Conservation (phyloP, 2,113 vertebrate genomes). For the Sporophila hypoxantha region DNA sequence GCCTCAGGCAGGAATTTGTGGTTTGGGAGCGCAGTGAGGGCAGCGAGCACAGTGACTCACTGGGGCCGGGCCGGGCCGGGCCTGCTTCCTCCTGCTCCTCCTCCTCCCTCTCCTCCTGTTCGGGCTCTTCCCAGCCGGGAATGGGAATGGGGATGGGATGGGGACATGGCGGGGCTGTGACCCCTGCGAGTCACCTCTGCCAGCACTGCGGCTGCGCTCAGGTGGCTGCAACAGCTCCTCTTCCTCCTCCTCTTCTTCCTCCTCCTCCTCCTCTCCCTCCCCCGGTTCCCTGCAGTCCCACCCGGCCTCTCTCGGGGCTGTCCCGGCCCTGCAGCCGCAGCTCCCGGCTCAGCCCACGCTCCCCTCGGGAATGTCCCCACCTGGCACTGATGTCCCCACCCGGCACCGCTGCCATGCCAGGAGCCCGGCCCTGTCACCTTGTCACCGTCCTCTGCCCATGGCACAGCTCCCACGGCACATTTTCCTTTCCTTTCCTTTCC, state of each 20-base stretch:
- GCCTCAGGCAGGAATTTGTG: neutral
- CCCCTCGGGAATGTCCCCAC: neutral
- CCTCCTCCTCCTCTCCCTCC: neutral
- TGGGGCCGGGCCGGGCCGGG: neutral
- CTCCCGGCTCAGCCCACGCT: neutral
- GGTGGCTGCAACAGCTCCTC: neutral
- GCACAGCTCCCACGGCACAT: neutral
- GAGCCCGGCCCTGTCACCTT: neutral
- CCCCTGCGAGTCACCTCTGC: neutral
- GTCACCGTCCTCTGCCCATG: neutral
- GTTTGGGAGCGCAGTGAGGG: neutral
- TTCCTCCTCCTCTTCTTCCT: neutral
- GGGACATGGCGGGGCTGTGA: neutral
- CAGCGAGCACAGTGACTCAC: neutral
- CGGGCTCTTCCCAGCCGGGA: neutral
- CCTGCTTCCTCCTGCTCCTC: neutral
- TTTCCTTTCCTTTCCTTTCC: too few relatives aligned
- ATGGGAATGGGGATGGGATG: neutral
- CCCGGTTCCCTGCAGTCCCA: neutral
- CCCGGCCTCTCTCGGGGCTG: neutral
- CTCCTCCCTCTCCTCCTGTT: neutral
- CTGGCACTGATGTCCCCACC: neutral
- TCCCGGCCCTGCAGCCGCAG: neutral
- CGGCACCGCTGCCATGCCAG: neutral
- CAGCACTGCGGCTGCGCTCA: neutral